Evolutionary conservation across 2,113 vertebrate species (phyloP).

Genomic region (Pampusana beccarii): DNA sequence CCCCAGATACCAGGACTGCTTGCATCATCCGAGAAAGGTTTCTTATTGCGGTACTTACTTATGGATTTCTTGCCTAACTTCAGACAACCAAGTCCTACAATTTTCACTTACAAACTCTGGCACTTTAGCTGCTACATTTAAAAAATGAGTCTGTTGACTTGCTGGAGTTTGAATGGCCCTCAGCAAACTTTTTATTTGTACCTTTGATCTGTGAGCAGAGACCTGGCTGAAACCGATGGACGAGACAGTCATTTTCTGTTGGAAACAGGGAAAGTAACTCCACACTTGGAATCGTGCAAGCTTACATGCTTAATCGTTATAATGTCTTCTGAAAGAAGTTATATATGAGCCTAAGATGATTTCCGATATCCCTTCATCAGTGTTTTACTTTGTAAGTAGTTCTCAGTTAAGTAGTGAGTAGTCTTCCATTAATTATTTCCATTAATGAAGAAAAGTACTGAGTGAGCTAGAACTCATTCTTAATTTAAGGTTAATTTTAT

Average conservation of each 20-base stretch:
- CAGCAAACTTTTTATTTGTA: not conserved
- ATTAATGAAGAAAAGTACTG: not conserved
- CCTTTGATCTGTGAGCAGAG: not conserved
- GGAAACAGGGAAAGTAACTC: not conserved
- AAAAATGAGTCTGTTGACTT: not conserved
- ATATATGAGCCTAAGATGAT: not conserved
- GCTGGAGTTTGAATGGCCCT: not conserved
- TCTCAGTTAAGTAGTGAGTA: not conserved
- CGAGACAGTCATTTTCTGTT: not conserved
- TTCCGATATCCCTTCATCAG: not conserved
- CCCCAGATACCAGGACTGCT: not conserved
- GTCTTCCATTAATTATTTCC: not conserved
- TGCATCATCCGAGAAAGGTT: not conserved
- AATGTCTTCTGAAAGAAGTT: not conserved
- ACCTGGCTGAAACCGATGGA: not conserved
- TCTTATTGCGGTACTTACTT: not conserved
- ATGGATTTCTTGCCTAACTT: not conserved
- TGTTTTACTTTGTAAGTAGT: not conserved
- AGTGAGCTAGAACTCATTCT: not conserved
- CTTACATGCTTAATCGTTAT: not conserved
- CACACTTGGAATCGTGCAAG: not conserved
- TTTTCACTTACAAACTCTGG: not conserved
- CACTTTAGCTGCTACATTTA: not conserved
- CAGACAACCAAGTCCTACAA: not conserved
- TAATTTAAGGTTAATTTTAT: not conserved